A percentile compares a stretch with the other conserved stretches of the same genome.
These are phyloP conservation scores for Acleris holmiana DNA, from an alignment of 2,888 invertebrate species.

Conservation along the genomic window DNA sequence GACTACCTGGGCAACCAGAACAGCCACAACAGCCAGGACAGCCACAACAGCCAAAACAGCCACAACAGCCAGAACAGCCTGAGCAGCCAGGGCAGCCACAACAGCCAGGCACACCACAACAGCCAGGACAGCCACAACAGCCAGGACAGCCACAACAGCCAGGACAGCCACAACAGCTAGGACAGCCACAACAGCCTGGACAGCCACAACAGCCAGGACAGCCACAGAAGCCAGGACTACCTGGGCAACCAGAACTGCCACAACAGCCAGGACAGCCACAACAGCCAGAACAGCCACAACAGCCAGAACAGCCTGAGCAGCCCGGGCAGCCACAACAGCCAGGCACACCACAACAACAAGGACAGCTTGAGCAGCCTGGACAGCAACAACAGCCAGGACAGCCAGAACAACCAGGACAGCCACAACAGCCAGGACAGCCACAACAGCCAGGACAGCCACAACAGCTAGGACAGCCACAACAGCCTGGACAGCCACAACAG, in stretches of 20 bases:
- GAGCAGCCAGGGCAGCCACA: background rate
- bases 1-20: background rate
- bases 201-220: too few species aligned
- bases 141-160: conserved; percentile 1
- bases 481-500: conserved; percentile 9
- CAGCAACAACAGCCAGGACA: too few species aligned
- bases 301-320: background rate
- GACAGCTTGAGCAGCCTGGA: background rate
- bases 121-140: background rate
- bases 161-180: background rate
- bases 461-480: background rate
- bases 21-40: too few species aligned
- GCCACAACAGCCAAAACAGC: background rate
- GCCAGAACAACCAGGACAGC: too few species aligned
- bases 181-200: too few species aligned
- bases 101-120: background rate
- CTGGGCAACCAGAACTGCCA: conserved; percentile 1
- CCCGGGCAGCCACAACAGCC: background rate
- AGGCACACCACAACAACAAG: background rate
- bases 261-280: background rate
- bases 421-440: background rate
- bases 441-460: background rate
- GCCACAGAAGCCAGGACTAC: conserved; percentile 4
- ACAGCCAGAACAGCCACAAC: background rate
- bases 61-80: background rate